A percentile compares a stretch with the other conserved stretches of the same genome.
Conservation (phyloP, 2,888 invertebrate genomes). For the Ectobius pallidus region DNA sequence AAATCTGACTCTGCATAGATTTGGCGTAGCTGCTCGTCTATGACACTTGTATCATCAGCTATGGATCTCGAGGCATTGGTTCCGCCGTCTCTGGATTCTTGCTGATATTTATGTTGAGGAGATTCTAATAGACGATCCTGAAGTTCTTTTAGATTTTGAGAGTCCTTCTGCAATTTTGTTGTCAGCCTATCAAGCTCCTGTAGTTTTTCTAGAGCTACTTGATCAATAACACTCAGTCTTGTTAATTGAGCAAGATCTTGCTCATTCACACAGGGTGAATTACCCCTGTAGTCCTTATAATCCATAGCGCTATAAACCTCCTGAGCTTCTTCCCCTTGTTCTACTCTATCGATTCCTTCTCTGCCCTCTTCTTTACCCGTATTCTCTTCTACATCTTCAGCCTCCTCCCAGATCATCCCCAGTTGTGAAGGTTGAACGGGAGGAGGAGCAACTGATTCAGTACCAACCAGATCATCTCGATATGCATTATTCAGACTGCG, state of each 20-base stretch:
- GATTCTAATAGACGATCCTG: slow-evolving; percentile 60
- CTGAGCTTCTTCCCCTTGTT: slow-evolving; percentile 55
- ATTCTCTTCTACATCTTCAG: slow-evolving; percentile 70
- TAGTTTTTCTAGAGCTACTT: slow-evolving; percentile 77
- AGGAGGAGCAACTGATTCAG: slow-evolving; percentile 60
- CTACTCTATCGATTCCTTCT: slow-evolving; percentile 58
- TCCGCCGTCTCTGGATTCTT: slow-evolving; percentile 37
- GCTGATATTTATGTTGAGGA: slow-evolving; percentile 30
- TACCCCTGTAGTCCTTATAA: slow-evolving; percentile 78
- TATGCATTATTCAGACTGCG: slow-evolving; percentile 87
- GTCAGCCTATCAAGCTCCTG: slow-evolving; percentile 79
- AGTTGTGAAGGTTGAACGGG: slow-evolving; percentile 73
- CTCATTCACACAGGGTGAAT: slow-evolving; percentile 76
- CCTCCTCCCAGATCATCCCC: slow-evolving; percentile 87
- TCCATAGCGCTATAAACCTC: slow-evolving; percentile 77
- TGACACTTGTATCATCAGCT: slow-evolving; percentile 68
- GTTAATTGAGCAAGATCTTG: slow-evolving; percentile 66
- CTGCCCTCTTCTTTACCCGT: slow-evolving; percentile 44
- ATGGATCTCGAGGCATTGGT: slow-evolving; percentile 51
- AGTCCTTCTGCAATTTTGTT: slow-evolving; percentile 77
- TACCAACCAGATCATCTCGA: slow-evolving; percentile 74
- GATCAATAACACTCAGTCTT: slow-evolving; percentile 76
- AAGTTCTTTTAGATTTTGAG: slow-evolving; percentile 76
- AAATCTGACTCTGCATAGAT: slow-evolving; percentile 67
- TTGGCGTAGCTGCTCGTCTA: slow-evolving; percentile 72